Conservation (phyloP, 2,797 vertebrate genomes). For the Acanthiza pusilla region DNA sequence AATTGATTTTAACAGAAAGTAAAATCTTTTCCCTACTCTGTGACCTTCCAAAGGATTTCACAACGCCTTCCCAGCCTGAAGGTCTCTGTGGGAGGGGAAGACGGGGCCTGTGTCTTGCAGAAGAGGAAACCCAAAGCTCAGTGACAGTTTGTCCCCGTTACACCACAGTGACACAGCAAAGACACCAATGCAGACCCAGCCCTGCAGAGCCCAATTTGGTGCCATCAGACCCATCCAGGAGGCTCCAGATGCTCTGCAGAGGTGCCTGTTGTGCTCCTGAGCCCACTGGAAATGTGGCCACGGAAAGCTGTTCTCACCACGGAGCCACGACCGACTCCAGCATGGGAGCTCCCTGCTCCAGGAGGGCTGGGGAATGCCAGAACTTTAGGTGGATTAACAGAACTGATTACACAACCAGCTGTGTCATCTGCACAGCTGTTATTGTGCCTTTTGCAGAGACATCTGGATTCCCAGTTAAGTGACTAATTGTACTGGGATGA, state of each 20-base stretch:
- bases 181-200: rapidly evolving
- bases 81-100: not conserved
- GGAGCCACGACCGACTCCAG: rapidly evolving
- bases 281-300: rapidly evolving
- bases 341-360: not conserved
- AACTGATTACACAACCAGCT: not conserved
- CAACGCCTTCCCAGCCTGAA: not conserved
- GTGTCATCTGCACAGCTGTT: constrained; percentile 3
- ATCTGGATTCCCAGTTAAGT: constrained; percentile 5
- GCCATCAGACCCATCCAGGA: not conserved
- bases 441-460: not conserved
- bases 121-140: not conserved
- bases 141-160: not conserved
- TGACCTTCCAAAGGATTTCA: not conserved
- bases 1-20: not conserved
- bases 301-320: rapidly evolving
- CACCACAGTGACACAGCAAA: not conserved
- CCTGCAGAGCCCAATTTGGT: rapidly evolving
- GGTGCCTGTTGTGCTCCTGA: not conserved
- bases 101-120: not conserved
- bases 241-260: not conserved
- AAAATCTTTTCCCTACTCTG: not conserved
- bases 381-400: not conserved
- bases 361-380: not conserved
- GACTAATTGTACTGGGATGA: not conserved